phyloP scores from a whole-genome alignment of 2,797 vertebrate species.

The Gallinago solitaria region DNA sequence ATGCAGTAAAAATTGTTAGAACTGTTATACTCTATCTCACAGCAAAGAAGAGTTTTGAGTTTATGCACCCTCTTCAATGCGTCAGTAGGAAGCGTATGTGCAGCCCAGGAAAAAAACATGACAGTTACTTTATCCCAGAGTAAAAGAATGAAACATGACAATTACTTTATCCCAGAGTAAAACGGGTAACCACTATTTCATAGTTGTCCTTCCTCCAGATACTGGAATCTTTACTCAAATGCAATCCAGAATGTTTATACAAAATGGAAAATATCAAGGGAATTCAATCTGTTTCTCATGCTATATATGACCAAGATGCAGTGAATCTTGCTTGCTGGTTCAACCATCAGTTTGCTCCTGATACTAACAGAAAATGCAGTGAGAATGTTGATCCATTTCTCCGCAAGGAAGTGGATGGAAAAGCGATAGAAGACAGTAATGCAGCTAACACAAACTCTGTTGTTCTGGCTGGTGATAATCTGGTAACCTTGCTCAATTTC shows the following conservation, averaged over 20 bases:
- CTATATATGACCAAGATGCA: not conserved
- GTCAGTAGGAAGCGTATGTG: not conserved
- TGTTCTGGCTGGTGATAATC: not conserved
- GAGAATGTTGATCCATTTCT: not conserved
- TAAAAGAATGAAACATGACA: slow-evolving; percentile 30
- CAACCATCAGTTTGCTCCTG: not conserved
- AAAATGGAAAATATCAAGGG: not conserved
- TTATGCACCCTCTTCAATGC: not conserved
- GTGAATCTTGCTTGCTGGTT: not conserved
- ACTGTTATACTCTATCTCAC: not conserved
- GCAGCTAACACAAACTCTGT: not conserved
- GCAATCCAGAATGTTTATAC: not conserved
- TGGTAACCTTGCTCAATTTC: not conserved
- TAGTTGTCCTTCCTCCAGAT: not conserved
- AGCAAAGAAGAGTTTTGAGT: not conserved
- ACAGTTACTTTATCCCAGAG: slow-evolving; percentile 8
- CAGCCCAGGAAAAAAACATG: slow-evolving; percentile 24
- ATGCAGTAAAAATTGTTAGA: not conserved
- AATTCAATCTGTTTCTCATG: not conserved
- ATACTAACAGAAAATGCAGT: not conserved
- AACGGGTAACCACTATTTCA: not conserved
- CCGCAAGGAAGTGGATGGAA: not conserved
- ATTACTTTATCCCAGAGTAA: slow-evolving; percentile 12
- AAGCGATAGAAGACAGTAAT: not conserved
- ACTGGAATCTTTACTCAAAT: not conserved